Evolutionary conservation across 2,888 invertebrate genomes (phyloP).

Genomic region (Andrena marginata): DNA sequence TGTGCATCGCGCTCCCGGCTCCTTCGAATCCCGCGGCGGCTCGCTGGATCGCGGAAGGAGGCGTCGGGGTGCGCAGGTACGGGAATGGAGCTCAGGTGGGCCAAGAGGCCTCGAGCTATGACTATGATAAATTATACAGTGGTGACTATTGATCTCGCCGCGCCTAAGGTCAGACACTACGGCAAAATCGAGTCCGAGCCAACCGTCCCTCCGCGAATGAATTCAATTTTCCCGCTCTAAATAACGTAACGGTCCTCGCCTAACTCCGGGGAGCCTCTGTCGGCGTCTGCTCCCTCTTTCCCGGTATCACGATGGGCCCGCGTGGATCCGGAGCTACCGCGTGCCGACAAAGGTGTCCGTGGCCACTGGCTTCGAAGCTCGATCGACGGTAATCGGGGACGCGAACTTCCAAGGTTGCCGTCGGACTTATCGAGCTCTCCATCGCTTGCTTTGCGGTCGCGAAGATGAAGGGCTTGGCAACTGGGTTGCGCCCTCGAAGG

Average conservation of each 20-base stretch:
- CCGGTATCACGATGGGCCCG: slow-evolving; percentile 31
- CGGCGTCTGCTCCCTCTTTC: slow-evolving; percentile 6
- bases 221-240: slow-evolving; percentile 74
- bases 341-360: slow-evolving; percentile 26
- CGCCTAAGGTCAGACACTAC: slow-evolving; percentile 80
- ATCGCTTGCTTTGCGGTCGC: too few relatives aligned
- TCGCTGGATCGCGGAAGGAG: not conserved
- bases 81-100: slow-evolving; percentile 62
- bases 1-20: not conserved
- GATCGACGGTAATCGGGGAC: not conserved
- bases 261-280: slow-evolving; percentile 8
- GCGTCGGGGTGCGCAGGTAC: slow-evolving; percentile 6
- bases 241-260: slow-evolving; percentile 58
- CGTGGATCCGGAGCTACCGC: slow-evolving; percentile 16
- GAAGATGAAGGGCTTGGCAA: too few relatives aligned
- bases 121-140: slow-evolving; percentile 82
- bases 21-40: too few relatives aligned
- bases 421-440: too few relatives aligned
- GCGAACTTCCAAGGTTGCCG: not conserved
- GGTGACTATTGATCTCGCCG: slow-evolving; percentile 79
- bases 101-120: slow-evolving; percentile 71
- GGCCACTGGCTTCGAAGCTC: not conserved
- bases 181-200: slow-evolving; percentile 71
- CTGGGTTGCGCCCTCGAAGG: too few relatives aligned
- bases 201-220: slow-evolving; percentile 59